Conservation (phyloP, 2,113 vertebrate genomes). For the Elachura formosa region DNA sequence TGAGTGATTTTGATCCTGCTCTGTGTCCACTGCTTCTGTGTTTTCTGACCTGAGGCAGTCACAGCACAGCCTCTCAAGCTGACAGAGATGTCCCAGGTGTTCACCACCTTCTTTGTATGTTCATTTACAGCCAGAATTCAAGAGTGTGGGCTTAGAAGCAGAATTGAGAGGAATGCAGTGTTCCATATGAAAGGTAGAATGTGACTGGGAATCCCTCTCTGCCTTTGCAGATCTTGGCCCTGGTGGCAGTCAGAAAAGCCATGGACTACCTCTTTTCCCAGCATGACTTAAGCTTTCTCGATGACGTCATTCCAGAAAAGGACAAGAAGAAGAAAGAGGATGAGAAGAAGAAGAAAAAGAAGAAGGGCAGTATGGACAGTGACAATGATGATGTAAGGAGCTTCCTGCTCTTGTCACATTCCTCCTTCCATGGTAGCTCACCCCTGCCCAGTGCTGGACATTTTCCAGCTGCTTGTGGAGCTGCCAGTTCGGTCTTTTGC, state of each 20-base stretch:
- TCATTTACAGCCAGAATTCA: not conserved
- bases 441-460: not conserved
- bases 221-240: conserved; percentile 86
- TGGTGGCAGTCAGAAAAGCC: conserved; percentile 93
- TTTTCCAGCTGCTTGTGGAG: not conserved
- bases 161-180: not conserved
- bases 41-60: not conserved
- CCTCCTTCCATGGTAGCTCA: not conserved
- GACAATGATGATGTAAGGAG: conserved; percentile 91
- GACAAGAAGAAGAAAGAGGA: conserved; percentile 99
- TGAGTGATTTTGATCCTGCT: not conserved
- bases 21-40: not conserved
- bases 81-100: not conserved
- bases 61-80: not conserved
- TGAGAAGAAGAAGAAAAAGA: conserved; percentile 93
- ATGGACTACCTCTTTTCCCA: conserved; percentile 98
- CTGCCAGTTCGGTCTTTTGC: not conserved
- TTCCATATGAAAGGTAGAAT: not conserved
- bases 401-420: not conserved
- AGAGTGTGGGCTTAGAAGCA: not conserved
- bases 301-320: conserved; percentile 97
- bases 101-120: not conserved
- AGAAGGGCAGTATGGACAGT: conserved; percentile 89
- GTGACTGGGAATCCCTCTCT: not conserved
- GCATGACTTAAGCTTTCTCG: conserved; percentile 93